A percentile compares a stretch with the other conserved stretches of the same genome.
phyloP scores from a whole-genome alignment of 2,888 invertebrate species.

The Athrips mouffetella region DNA sequence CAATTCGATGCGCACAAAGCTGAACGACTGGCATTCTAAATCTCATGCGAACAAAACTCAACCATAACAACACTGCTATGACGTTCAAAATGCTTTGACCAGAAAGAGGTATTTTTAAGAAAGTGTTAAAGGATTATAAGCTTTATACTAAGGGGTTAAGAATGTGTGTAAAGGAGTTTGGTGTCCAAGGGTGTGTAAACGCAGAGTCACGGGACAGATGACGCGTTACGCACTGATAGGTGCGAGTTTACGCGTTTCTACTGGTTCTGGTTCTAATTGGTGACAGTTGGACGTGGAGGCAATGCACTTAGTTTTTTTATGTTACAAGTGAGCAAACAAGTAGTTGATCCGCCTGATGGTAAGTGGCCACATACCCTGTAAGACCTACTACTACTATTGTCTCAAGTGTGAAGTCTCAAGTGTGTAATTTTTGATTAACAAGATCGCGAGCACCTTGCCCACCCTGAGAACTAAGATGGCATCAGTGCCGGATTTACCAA shows the following conservation, averaged over 20 bases:
- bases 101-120: not conserved
- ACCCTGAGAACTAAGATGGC: no score
- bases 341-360: no score
- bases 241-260: conserved; percentile 38
- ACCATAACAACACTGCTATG: not conserved
- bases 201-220: conserved; percentile 60
- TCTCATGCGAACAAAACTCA: not conserved
- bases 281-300: conserved; percentile 6
- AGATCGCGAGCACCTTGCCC: no score
- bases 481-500: no score
- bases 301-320: no score
- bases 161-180: not conserved
- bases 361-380: no score
- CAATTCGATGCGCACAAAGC: conserved; percentile 71
- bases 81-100: not conserved
- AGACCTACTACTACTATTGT: no score
- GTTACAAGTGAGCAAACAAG: not conserved
- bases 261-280: conserved; percentile 6
- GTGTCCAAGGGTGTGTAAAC: conserved; percentile 53
- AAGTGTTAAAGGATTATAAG: not conserved
- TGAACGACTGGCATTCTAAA: conserved; percentile 47
- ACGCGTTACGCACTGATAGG: conserved; percentile 69
- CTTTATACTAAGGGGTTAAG: not conserved
- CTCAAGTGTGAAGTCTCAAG: no score
- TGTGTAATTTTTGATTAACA: no score